These are phyloP conservation scores for Alca torda DNA, from an alignment of 2,797 vertebrate genomes.

Conservation along the genomic window DNA sequence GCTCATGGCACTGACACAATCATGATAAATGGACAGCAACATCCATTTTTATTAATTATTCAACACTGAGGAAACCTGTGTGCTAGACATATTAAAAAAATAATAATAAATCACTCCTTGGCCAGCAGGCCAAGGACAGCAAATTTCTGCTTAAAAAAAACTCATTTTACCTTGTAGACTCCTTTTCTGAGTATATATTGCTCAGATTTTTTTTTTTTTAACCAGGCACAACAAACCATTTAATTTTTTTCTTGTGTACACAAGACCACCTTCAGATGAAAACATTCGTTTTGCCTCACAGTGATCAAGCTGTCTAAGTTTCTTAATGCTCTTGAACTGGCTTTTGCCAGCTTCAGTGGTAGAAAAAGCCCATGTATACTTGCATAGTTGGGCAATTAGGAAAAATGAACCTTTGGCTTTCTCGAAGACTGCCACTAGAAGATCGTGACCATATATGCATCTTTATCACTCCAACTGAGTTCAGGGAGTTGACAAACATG, in stretches of 20 bases:
- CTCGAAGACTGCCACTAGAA: conserved; percentile 44
- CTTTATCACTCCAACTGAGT: not conserved
- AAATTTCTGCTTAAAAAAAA: conserved; percentile 18
- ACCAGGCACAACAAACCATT: conserved; percentile 11
- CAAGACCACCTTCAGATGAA: not conserved
- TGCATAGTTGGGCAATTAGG: not conserved
- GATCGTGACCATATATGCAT: not conserved
- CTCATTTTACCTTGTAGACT: not conserved
- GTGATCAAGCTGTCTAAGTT: not conserved
- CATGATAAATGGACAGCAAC: not conserved
- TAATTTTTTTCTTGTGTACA: not conserved
- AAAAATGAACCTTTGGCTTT: conserved; percentile 47
- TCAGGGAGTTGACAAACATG: not conserved
- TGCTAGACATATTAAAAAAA: not conserved
- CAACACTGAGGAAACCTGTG: not conserved
- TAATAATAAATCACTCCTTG: not conserved
- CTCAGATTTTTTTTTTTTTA: not conserved
- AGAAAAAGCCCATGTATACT: not conserved
- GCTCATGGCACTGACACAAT: not conserved
- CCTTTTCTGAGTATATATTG: not conserved
- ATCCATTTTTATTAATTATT: not conserved
- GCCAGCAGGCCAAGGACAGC: not conserved
- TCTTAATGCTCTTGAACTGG: not conserved
- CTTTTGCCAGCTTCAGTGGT: conserved; percentile 15
- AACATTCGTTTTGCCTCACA: not conserved